Percentiles rank a stretch among this genome's conserved stretches.
phyloP scores from a whole-genome alignment of 2,113 vertebrate genomes.

The Smithornis capensis region DNA sequence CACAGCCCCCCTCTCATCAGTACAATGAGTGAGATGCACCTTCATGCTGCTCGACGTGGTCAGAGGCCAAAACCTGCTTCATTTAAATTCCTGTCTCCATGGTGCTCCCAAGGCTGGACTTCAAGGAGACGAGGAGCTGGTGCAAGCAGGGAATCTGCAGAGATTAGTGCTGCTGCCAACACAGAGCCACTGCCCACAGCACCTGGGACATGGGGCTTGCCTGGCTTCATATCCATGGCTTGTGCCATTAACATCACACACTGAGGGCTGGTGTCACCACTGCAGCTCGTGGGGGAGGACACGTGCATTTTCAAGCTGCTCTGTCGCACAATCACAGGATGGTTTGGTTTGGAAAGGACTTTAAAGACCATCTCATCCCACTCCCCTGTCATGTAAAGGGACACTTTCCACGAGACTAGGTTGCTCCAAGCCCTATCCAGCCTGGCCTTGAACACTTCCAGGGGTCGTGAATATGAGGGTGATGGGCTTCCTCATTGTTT shows the following conservation, averaged over 20 bases:
- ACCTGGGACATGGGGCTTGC: background rate
- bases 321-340: background rate
- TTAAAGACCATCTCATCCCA: background rate
- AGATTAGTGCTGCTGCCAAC: background rate
- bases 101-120: background rate
- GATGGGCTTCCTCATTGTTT: background rate
- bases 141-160: background rate
- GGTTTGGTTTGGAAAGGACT: too few relatives aligned
- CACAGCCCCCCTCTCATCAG: rapidly evolving
- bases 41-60: rapidly evolving
- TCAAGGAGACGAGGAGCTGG: background rate
- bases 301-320: rapidly evolving
- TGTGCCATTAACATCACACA: rapidly evolving
- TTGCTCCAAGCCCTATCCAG: rapidly evolving
- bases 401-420: background rate
- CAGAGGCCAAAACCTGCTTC: background rate
- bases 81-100: background rate
- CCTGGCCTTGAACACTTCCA: background rate
- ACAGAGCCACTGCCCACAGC: background rate
- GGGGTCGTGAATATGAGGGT: background rate
- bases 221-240: rapidly evolving
- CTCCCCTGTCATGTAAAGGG: background rate
- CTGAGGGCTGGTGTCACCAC: background rate
- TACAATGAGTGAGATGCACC: rapidly evolving
- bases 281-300: rapidly evolving